These are phyloP conservation scores for Sula dactylatra DNA, from an alignment of 2,113 vertebrate genomes.

Conservation along the genomic window DNA sequence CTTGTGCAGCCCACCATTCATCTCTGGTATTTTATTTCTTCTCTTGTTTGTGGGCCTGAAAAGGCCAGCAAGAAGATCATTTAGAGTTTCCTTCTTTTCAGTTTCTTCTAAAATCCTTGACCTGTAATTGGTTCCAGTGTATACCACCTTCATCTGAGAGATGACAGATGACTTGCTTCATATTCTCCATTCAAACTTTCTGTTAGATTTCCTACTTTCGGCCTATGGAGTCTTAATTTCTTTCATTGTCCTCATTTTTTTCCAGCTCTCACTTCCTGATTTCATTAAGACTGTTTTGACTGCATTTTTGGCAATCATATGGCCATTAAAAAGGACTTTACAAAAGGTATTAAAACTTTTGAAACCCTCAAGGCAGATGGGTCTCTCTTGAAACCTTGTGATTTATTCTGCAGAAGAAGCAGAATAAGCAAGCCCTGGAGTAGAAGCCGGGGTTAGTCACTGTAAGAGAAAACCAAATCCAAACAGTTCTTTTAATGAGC, in stretches of 20 bases:
- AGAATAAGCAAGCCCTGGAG: slow-evolving; percentile 22
- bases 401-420: slow-evolving; percentile 47
- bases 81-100: background rate
- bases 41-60: background rate
- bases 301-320: slow-evolving; percentile 9
- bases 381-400: slow-evolving; percentile 14
- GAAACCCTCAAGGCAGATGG: slow-evolving; percentile 36
- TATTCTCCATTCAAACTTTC: background rate
- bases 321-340: background rate
- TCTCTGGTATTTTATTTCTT: background rate
- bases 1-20: background rate
- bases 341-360: slow-evolving; percentile 22
- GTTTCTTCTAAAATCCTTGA: background rate
- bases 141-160: background rate
- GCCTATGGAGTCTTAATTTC: slow-evolving; percentile 52
- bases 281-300: slow-evolving; percentile 25
- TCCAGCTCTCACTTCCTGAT: background rate
- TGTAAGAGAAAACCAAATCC: background rate
- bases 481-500: slow-evolving; percentile 45
- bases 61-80: background rate
- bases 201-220: slow-evolving; percentile 16
- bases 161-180: background rate
- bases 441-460: slow-evolving; percentile 6
- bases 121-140: background rate
- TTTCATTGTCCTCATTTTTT: slow-evolving; percentile 28